These are phyloP conservation scores for Chrysina gloriosa DNA, from an alignment of 2,888 invertebrate genomes.

Conservation along the genomic window DNA sequence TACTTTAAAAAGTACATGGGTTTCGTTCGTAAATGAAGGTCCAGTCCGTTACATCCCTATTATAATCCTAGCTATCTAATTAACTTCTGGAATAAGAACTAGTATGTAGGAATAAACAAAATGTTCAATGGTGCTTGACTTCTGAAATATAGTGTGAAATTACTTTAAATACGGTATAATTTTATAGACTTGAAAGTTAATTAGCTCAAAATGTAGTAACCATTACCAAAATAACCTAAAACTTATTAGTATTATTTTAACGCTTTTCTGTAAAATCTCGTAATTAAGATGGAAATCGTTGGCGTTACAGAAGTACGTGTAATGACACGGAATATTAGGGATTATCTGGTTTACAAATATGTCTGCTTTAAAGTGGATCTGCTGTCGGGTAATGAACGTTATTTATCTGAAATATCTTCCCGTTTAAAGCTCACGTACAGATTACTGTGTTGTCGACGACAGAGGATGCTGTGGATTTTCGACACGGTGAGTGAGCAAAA, in stretches of 20 bases:
- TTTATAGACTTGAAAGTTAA: no score
- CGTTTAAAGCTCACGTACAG: slow-evolving; percentile 4
- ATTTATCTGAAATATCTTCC: slow-evolving; percentile 23
- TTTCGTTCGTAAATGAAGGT: no score
- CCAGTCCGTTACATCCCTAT: no score
- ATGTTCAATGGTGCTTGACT: no score
- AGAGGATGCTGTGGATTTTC: slow-evolving; percentile 11
- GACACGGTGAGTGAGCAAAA: slow-evolving; percentile 11
- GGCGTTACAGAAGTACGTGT: slow-evolving; percentile 35
- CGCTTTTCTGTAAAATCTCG: slow-evolving; percentile 2
- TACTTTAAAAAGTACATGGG: no score
- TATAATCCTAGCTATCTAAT: no score
- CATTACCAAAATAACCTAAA: no score
- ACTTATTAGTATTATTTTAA: background rate
- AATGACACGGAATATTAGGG: slow-evolving; percentile 43
- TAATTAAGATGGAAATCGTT: slow-evolving; percentile 16
- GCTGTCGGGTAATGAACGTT: slow-evolving; percentile 39
- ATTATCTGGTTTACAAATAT: slow-evolving; percentile 48
- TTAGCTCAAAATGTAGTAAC: no score
- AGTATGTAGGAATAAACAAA: no score
- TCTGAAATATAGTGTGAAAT: no score
- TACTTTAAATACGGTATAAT: no score
- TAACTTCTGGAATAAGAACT: no score
- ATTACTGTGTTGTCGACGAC: slow-evolving; percentile 2
- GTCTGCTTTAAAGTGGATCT: slow-evolving; percentile 41